Conservation (phyloP, 2,797 vertebrate genomes). For the Periophthalmus magnuspinnatus region DNA sequence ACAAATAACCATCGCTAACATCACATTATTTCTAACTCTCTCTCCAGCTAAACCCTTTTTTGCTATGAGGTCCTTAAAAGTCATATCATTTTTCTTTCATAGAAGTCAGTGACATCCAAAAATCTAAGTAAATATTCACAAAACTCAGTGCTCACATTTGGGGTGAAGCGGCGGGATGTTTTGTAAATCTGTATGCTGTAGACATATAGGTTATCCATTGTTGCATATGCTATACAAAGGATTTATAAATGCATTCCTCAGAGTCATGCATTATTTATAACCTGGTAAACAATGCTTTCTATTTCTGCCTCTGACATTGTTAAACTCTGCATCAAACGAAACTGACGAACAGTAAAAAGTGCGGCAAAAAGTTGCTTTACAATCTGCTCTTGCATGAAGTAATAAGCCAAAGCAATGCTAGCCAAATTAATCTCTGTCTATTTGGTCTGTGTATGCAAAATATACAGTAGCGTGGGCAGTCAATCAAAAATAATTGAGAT, state of each 20-base stretch:
- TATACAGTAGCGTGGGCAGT: constrained; percentile 24
- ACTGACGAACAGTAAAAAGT: constrained; percentile 1
- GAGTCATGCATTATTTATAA: constrained; percentile 19
- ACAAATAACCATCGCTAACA: too few relatives aligned
- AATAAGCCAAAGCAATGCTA: constrained; percentile 17
- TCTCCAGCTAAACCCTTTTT: not conserved
- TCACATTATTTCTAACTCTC: not conserved
- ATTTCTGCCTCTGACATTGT: constrained; percentile 8
- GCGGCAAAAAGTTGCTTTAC: not conserved
- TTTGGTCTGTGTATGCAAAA: constrained; percentile 13
- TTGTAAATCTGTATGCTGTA: not conserved
- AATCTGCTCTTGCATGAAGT: constrained; percentile 6
- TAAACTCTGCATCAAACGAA: constrained; percentile 15
- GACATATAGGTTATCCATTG: not conserved
- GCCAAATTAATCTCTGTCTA: constrained; percentile 31
- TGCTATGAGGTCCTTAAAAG: not conserved
- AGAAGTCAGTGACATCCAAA: not conserved
- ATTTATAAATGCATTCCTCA: constrained; percentile 7
- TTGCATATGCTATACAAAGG: not conserved
- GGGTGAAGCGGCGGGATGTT: not conserved
- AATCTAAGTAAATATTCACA: not conserved
- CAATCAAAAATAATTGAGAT: too few relatives aligned
- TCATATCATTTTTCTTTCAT: not conserved
- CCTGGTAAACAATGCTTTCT: constrained; percentile 13
- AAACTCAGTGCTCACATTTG: not conserved